A percentile compares a stretch with the other conserved stretches of the same genome.
Evolutionary conservation across 2,888 invertebrate species (phyloP).

Genomic region (Acronicta alni): DNA sequence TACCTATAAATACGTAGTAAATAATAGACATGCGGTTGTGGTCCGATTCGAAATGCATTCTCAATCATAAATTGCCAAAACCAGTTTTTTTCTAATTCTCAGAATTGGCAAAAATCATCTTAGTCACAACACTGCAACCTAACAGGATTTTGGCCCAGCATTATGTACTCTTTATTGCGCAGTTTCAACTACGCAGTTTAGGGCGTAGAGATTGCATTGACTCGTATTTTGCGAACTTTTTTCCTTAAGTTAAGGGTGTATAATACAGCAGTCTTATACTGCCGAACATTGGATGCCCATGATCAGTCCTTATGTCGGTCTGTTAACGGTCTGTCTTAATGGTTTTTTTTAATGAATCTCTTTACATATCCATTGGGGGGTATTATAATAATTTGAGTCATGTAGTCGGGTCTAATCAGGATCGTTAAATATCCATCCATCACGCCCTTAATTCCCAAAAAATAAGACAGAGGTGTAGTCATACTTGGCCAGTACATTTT

Average conservation of each 20-base stretch:
- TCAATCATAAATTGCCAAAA: constrained; percentile 4
- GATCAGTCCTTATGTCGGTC: neutral
- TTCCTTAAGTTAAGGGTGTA: constrained; percentile 5
- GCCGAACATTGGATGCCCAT: neutral
- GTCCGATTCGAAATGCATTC: neutral
- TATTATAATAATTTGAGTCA: too few species aligned
- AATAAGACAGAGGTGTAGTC: too few species aligned
- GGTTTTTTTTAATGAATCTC: too few species aligned
- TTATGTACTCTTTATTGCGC: constrained; percentile 1
- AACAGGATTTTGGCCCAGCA: constrained; percentile 17
- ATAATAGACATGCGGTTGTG: neutral
- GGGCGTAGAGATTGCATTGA: constrained; percentile 4
- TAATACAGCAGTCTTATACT: neutral
- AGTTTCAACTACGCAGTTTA: constrained; percentile 15
- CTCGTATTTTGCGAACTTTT: neutral
- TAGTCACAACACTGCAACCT: constrained; percentile 10
- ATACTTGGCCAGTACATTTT: too few species aligned
- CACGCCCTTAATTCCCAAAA: too few species aligned
- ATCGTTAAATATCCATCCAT: too few species aligned
- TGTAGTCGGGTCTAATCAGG: too few species aligned
- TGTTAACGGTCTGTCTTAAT: too few species aligned
- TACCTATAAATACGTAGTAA: constrained; percentile 1
- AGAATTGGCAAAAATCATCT: constrained; percentile 20
- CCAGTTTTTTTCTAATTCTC: constrained; percentile 20
- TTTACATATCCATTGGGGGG: too few species aligned